These are phyloP conservation scores for Clytia hemisphaerica DNA, from an alignment of 30 jellyfish, hydroid and myxozoan species.

Conservation along the genomic window DNA sequence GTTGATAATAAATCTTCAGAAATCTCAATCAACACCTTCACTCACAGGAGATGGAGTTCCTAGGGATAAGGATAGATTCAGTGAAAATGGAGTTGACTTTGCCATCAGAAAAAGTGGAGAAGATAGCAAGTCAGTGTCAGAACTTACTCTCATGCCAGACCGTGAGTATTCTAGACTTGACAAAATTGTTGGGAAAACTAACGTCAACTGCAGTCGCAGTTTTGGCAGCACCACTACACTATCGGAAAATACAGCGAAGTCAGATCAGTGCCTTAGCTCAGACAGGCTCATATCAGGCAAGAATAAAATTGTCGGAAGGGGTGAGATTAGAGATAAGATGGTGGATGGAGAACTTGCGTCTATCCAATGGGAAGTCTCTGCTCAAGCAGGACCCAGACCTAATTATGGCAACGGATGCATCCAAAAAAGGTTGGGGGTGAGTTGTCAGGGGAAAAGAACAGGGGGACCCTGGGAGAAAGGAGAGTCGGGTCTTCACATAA, in stretches of 20 bases:
- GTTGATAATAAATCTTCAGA: neutral
- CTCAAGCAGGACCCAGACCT: neutral
- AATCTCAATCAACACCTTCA: neutral
- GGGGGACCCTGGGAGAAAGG: conserved; percentile 19
- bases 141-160: neutral
- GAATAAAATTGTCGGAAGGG: neutral
- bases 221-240: neutral
- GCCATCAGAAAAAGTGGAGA: neutral
- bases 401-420: conserved; percentile 15
- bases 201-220: neutral
- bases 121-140: neutral
- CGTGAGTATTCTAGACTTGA: neutral
- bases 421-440: conserved; percentile 46
- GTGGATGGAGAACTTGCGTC: neutral
- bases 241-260: neutral
- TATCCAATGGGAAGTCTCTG: neutral
- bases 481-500: conserved; percentile 17
- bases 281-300: neutral
- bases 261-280: neutral
- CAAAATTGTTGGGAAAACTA: neutral
- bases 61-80: neutral
- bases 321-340: neutral
- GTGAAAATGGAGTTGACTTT: neutral
- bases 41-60: neutral
- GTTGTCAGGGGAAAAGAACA: conserved; percentile 5